These are phyloP conservation scores for Papilio xuthus DNA, from an alignment of 1,140 invertebrate species.

Conservation along the genomic window DNA sequence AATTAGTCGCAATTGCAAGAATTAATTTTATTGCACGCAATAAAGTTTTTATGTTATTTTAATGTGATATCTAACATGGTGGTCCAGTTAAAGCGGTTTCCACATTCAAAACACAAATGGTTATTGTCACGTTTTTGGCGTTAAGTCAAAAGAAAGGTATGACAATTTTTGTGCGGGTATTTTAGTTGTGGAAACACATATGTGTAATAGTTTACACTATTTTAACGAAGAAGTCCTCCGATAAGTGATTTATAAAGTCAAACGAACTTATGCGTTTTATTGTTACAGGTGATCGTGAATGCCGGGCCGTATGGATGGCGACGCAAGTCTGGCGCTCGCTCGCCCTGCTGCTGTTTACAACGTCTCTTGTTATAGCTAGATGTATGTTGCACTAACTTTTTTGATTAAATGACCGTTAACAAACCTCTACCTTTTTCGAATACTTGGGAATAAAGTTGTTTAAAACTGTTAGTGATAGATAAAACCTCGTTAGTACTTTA, in stretches of 20 bases:
- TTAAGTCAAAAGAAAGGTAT: too few species aligned
- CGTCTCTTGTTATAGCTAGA: slow-evolving; percentile 66
- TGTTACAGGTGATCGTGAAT: slow-evolving; percentile 69
- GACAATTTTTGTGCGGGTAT: too few species aligned
- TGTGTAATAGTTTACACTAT: too few species aligned
- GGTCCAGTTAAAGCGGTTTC: background rate
- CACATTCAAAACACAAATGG: background rate
- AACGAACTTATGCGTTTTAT: slow-evolving; percentile 15
- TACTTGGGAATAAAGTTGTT: too few species aligned
- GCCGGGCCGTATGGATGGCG: slow-evolving; percentile 78
- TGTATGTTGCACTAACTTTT: slow-evolving; percentile 61
- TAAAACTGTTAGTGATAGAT: too few species aligned
- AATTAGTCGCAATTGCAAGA: background rate
- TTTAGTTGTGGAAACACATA: too few species aligned
- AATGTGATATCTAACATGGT: slow-evolving; percentile 5
- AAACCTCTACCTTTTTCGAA: too few species aligned
- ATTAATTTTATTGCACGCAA: background rate
- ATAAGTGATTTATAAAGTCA: background rate
- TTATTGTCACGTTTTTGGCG: too few species aligned
- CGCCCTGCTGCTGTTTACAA: slow-evolving; percentile 64
- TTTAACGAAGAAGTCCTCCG: too few species aligned
- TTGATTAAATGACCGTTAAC: background rate
- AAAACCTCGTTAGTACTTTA: too few species aligned
- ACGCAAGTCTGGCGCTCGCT: slow-evolving; percentile 70
- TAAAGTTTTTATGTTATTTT: background rate